Conservation (phyloP, 1,140 invertebrate species). For the Neotoxoptera formosana region DNA sequence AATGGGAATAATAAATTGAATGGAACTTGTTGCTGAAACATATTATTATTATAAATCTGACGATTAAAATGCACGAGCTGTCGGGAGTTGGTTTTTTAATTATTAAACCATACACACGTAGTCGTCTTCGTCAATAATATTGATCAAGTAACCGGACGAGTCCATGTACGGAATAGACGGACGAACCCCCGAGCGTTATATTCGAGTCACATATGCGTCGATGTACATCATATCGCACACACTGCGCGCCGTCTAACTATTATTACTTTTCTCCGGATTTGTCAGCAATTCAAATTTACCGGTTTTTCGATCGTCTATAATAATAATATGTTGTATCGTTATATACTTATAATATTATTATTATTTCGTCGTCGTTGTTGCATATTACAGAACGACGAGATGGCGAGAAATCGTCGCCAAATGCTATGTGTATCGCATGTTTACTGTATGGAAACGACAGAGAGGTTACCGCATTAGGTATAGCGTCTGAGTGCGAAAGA, state of each 20-base stretch:
- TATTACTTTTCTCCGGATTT: not conserved
- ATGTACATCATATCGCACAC: constrained; percentile 52
- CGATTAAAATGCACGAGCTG: constrained; percentile 29
- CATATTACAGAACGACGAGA: not conserved
- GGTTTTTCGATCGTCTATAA: constrained; percentile 10
- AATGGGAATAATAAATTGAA: constrained; percentile 22
- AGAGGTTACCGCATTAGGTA: not conserved
- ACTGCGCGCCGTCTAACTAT: not conserved
- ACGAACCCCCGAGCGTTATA: constrained; percentile 12
- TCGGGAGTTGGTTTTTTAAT: constrained; percentile 38
- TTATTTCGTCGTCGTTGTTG: constrained; percentile 17
- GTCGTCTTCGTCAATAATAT: constrained; percentile 37
- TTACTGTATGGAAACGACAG: not conserved
- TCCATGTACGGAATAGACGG: constrained; percentile 31
- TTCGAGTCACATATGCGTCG: constrained; percentile 39
- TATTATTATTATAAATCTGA: not conserved
- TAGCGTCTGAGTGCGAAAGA: not conserved
- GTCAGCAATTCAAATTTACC: constrained; percentile 37
- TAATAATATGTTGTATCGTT: not conserved
- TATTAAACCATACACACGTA: constrained; percentile 7
- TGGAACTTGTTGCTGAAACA: constrained; percentile 11
- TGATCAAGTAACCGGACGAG: constrained; percentile 42
- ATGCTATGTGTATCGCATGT: not conserved
- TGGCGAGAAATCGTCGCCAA: not conserved
- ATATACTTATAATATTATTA: not conserved